Conservation (phyloP, 2,797 vertebrate species). For the Megaceryle alcyon region DNA sequence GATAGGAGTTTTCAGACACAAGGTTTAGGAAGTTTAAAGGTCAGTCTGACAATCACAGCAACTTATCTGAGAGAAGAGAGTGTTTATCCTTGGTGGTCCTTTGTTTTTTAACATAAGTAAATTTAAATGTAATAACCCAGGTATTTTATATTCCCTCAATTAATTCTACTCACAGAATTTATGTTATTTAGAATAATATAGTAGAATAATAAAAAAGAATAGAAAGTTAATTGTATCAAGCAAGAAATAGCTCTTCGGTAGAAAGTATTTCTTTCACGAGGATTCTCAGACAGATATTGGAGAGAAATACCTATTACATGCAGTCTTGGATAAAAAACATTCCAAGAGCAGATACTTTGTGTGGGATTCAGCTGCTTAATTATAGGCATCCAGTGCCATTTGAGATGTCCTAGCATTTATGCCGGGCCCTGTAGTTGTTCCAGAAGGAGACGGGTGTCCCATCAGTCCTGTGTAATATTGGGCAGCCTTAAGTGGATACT, state of each 20-base stretch:
- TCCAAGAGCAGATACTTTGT: background rate
- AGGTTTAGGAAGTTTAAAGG: background rate
- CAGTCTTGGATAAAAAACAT: background rate
- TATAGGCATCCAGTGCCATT: background rate
- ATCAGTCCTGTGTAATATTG: background rate
- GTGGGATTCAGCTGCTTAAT: background rate
- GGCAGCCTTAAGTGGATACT: background rate
- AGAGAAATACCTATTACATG: background rate
- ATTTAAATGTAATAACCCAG: background rate
- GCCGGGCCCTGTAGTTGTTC: background rate
- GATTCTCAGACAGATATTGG: background rate
- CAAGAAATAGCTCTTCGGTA: background rate
- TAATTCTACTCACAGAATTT: background rate
- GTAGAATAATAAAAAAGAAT: background rate
- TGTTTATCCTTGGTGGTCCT: background rate
- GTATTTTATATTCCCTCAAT: background rate
- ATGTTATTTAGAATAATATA: background rate
- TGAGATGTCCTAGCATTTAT: background rate
- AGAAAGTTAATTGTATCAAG: background rate
- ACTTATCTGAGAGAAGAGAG: background rate
- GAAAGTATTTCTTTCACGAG: background rate
- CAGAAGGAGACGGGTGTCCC: background rate
- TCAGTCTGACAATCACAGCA: background rate
- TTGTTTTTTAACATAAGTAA: background rate
- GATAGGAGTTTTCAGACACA: background rate